A percentile compares a stretch with the other conserved stretches of the same genome.
These are phyloP conservation scores for Chroicocephalus ridibundus DNA, from an alignment of 2,113 vertebrate genomes.

Conservation along the genomic window DNA sequence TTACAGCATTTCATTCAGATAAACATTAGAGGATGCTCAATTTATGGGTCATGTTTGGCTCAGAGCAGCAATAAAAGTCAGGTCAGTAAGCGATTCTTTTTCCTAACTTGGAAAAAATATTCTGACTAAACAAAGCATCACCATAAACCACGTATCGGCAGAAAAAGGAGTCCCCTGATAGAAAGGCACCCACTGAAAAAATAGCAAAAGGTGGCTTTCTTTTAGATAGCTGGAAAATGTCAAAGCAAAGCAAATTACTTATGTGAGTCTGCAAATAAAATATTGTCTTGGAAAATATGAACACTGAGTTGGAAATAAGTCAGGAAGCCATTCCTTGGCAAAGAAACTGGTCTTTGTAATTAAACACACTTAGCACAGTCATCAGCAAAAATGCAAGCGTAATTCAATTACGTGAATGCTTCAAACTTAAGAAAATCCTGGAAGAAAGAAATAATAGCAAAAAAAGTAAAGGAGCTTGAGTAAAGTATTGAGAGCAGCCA, in stretches of 20 bases:
- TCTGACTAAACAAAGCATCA: conserved; percentile 6
- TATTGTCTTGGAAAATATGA: neutral
- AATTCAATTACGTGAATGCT: neutral
- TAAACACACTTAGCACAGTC: neutral
- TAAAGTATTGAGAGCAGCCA: neutral
- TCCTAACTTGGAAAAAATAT: conserved; percentile 10
- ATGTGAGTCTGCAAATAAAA: conserved; percentile 22
- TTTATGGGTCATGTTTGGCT: conserved; percentile 48
- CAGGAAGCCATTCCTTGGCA: neutral
- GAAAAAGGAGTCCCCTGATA: neutral
- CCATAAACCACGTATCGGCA: neutral
- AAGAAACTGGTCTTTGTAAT: neutral
- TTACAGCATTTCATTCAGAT: conserved; percentile 50
- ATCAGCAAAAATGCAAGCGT: neutral
- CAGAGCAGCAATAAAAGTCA: conserved; percentile 61
- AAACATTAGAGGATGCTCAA: conserved; percentile 37
- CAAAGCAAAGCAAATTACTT: neutral
- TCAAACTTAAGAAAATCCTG: neutral
- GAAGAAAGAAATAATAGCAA: neutral
- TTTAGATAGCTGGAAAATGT: neutral
- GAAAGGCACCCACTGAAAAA: neutral
- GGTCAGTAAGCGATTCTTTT: conserved; percentile 34
- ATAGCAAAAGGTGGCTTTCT: neutral
- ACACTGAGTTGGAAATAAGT: neutral
- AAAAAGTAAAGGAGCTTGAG: neutral